Evolutionary conservation across 1,140 invertebrate genomes (phyloP).

Genomic region (Chrysopa pallens): DNA sequence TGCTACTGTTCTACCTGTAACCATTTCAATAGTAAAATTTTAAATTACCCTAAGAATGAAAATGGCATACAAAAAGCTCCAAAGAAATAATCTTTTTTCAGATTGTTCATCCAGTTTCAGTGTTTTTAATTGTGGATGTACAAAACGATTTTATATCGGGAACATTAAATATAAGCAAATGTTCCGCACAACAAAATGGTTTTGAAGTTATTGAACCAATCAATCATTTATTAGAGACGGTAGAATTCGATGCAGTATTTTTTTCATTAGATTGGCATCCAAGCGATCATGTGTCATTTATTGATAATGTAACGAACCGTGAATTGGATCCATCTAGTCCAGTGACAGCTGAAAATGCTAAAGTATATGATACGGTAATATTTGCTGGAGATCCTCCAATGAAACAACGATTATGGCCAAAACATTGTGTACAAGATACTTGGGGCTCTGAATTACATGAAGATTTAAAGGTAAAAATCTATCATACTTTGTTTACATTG

Average conservation of each 20-base stretch:
- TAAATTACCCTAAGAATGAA: no score
- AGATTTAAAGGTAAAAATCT: constrained; percentile 55
- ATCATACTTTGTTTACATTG: neutral
- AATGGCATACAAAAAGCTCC: no score
- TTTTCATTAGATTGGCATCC: constrained; percentile 98
- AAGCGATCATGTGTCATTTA: constrained; percentile 88
- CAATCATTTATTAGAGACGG: constrained; percentile 69
- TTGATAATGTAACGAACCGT: constrained; percentile 66
- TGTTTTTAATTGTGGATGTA: constrained; percentile 89
- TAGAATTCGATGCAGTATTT: constrained; percentile 81
- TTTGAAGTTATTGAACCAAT: constrained; percentile 80
- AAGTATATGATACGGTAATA: constrained; percentile 76
- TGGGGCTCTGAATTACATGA: constrained; percentile 89
- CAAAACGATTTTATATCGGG: constrained; percentile 98
- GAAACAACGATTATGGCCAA: constrained; percentile 82
- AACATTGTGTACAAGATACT: constrained; percentile 86
- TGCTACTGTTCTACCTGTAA: no score
- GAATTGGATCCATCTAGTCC: constrained; percentile 48
- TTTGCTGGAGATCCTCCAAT: constrained; percentile 72
- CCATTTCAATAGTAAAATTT: no score
- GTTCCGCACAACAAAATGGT: constrained; percentile 81
- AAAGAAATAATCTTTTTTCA: no score
- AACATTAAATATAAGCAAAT: constrained; percentile 80
- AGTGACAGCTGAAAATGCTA: constrained; percentile 51
- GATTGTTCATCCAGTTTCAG: constrained; percentile 73